These are phyloP conservation scores for Nymphalis urticae DNA, from an alignment of 2,888 invertebrate genomes.

Conservation along the genomic window DNA sequence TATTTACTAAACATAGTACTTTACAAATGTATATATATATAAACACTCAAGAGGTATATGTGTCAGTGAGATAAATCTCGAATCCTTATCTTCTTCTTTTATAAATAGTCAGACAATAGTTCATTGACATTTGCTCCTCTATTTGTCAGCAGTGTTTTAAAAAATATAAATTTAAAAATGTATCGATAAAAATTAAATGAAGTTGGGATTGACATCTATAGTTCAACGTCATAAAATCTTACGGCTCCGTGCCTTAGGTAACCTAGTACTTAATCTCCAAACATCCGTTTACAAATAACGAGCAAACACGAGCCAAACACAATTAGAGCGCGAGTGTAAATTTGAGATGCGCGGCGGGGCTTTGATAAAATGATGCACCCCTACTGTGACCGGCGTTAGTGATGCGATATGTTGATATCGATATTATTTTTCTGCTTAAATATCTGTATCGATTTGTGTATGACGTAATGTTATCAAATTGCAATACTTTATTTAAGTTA, in stretches of 20 bases:
- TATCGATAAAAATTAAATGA: too few relatives aligned
- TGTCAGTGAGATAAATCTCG: too few relatives aligned
- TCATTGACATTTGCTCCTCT: too few relatives aligned
- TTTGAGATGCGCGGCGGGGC: constrained; percentile 56
- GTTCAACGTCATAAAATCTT: constrained; percentile 6
- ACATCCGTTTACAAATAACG: constrained; percentile 58
- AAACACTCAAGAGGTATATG: too few relatives aligned
- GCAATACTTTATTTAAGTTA: too few relatives aligned
- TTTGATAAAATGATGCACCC: constrained; percentile 67
- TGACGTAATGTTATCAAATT: not conserved
- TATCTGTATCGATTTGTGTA: not conserved
- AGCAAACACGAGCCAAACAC: constrained; percentile 68
- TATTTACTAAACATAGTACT: too few relatives aligned
- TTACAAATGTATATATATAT: too few relatives aligned
- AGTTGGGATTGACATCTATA: too few relatives aligned
- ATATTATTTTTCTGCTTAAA: not conserved
- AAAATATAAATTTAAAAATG: too few relatives aligned
- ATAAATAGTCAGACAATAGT: too few relatives aligned
- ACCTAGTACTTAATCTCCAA: constrained; percentile 3
- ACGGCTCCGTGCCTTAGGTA: not conserved
- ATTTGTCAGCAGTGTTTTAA: too few relatives aligned
- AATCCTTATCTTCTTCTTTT: too few relatives aligned
- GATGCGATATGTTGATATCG: constrained; percentile 39
- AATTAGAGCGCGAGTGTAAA: constrained; percentile 74
- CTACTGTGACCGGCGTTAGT: constrained; percentile 48